A percentile compares a stretch with the other conserved stretches of the same genome.
These are phyloP conservation scores for Genyomyrus donnyi DNA, from an alignment of 2,113 vertebrate genomes.

Conservation along the genomic window DNA sequence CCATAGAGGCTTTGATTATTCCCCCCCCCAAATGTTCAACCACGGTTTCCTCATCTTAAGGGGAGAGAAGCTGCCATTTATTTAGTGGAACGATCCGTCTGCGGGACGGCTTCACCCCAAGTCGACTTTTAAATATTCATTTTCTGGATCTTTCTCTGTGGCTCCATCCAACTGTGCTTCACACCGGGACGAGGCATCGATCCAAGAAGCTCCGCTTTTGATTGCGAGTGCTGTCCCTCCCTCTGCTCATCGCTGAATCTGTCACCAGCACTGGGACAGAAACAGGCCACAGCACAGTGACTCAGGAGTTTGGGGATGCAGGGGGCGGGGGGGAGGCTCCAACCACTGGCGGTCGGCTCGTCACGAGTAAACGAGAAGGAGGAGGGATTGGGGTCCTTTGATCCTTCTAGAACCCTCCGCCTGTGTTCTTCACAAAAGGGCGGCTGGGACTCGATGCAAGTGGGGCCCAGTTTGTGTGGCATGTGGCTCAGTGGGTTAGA, in stretches of 20 bases:
- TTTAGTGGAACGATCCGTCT: neutral
- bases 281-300: neutral
- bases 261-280: slow-evolving; percentile 1
- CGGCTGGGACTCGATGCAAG: neutral
- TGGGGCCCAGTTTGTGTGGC: neutral
- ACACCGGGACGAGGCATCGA: neutral
- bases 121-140: neutral
- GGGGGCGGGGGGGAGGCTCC: neutral
- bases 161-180: neutral
- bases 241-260: slow-evolving; percentile 16
- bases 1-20: neutral
- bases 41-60: neutral
- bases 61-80: neutral
- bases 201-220: neutral
- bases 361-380: neutral
- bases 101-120: neutral
- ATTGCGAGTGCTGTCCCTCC: neutral
- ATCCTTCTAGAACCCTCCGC: neutral
- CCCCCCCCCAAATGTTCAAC: neutral
- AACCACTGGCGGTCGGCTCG: neutral
- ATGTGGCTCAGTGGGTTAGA: neutral
- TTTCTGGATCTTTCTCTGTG: neutral
- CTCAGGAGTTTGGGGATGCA: neutral
- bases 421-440: neutral
- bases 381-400: neutral